Evolutionary conservation across 2,797 vertebrate genomes (phyloP).

Genomic region (Gadopsis bispinosus): DNA sequence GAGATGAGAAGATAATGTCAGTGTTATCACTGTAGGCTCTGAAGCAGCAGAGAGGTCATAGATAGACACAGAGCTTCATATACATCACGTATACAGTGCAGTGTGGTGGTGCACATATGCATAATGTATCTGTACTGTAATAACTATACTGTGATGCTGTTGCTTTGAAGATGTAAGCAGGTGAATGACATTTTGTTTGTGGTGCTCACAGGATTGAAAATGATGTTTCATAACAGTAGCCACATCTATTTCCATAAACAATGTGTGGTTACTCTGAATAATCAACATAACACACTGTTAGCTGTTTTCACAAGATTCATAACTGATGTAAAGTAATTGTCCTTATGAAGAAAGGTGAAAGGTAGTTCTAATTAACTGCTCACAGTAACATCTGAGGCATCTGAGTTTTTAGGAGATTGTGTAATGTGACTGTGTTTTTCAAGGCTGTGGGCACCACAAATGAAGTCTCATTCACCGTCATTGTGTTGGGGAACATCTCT

Average conservation of each 20-base stretch:
- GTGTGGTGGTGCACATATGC: conserved; percentile 9
- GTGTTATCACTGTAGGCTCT: conserved; percentile 56
- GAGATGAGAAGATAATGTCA: conserved; percentile 76
- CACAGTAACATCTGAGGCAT: neutral
- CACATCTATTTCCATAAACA: neutral
- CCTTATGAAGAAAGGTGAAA: neutral
- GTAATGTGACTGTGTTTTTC: neutral
- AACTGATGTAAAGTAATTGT: neutral
- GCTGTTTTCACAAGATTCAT: neutral
- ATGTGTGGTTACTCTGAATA: neutral
- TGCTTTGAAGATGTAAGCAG: neutral
- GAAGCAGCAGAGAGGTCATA: conserved; percentile 69
- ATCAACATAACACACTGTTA: neutral
- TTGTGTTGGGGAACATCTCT: neutral
- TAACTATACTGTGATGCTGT: neutral
- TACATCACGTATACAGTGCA: conserved; percentile 42
- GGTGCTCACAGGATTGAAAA: neutral
- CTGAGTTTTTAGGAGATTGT: neutral
- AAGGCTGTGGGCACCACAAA: neutral
- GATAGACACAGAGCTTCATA: conserved; percentile 21
- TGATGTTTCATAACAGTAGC: neutral
- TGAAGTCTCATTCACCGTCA: neutral
- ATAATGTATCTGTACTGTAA: conserved; percentile 27
- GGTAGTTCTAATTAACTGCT: neutral
- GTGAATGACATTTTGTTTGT: neutral